Evolutionary conservation across 2,113 vertebrate genomes (phyloP), one percentile per base, ranked within the genome.

Genomic region (Motacilla alba): DNA sequence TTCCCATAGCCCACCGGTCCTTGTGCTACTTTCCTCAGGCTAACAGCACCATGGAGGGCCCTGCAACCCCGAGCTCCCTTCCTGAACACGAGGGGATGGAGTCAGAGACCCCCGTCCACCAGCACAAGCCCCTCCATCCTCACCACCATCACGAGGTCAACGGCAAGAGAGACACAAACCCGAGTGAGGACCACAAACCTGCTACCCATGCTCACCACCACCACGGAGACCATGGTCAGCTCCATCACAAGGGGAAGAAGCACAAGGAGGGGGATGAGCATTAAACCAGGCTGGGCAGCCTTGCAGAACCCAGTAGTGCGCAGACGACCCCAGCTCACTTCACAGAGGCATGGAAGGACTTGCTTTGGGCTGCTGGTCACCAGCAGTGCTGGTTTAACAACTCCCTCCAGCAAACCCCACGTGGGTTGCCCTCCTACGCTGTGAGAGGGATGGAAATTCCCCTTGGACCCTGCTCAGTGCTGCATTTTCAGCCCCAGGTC

Each of bases 21-120:
- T n/a, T 64, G 10, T 46, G 30, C 81, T 79, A 27, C 39, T 78
- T 64, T 83, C 23, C 47, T 56, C 69, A 97, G 97, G 88, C 44
- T 84, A 96, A 94, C 68, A 70, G 39, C 43, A 96, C 95, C 56
- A 8, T 6, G 31, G 91, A 83, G 67, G 62, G 12, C n/a, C 55
- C 60, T 39, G 37, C 49, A 56, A 94, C 80, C 41, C 50, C 13
- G 0, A 96, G 30, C 81, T 50, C 30, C 0, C 50, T 31, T 56
- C 93, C 80, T 3, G n/a, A 84, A 44, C 46, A 76, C 1, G 79
- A 90, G 43, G 58, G 22, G 46, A 83, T 78, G 63, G 91, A 74
- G 15, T 23, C 72, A 31, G 86, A 80, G 67, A 43, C 13, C 43
- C 41, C 76, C 2, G 11, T 56, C 62, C 68, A 39, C 43, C 76